phyloP scores from a whole-genome alignment of 2,113 vertebrate genomes.

The Rhabdomys dilectus region DNA sequence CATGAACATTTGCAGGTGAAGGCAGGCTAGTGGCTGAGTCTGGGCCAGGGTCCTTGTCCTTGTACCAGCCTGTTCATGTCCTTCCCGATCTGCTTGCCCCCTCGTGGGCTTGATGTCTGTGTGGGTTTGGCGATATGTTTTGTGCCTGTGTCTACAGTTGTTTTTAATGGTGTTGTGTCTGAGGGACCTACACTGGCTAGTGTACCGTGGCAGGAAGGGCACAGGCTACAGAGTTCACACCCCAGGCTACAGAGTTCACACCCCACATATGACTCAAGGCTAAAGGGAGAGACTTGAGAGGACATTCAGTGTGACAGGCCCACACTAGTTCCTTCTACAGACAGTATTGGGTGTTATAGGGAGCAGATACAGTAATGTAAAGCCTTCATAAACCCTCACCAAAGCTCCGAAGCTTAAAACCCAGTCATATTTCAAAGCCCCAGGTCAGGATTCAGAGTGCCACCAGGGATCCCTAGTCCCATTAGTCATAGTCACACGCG shows the following conservation, averaged over 20 bases:
- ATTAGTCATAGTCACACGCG: accelerated
- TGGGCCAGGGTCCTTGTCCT: background rate
- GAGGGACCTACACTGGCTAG: background rate
- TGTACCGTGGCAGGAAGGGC: background rate
- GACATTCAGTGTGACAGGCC: background rate
- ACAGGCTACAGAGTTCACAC: background rate
- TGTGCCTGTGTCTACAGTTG: background rate
- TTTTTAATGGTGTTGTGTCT: background rate
- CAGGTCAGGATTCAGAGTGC: background rate
- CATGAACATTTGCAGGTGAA: background rate
- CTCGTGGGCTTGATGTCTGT: background rate
- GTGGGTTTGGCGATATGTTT: background rate
- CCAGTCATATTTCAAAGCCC: background rate
- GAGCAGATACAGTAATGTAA: background rate
- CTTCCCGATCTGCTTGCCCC: background rate
- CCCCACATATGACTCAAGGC: background rate
- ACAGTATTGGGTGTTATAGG: background rate
- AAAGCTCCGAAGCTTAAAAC: too few species aligned
- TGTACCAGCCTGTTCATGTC: background rate
- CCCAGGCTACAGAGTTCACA: background rate
- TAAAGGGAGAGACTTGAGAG: background rate
- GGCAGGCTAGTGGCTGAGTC: background rate
- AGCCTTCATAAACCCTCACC: background rate
- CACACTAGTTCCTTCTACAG: background rate
- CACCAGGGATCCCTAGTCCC: background rate